phyloP scores from a whole-genome alignment of 2,797 vertebrate genomes.

The Paguma larvata region DNA sequence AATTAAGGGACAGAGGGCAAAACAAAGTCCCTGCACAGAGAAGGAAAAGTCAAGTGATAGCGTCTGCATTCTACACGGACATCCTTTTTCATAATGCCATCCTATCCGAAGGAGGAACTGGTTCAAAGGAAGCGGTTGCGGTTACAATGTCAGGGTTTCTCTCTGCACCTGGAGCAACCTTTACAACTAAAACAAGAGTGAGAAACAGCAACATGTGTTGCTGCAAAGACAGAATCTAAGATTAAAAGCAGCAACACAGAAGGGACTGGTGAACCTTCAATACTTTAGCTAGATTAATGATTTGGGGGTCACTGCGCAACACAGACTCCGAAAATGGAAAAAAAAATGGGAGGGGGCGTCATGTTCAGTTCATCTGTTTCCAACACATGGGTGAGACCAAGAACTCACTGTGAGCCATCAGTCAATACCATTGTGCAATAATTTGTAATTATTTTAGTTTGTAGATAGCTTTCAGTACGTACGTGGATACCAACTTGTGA shows the following conservation, averaged over 20 bases:
- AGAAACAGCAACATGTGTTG: neutral
- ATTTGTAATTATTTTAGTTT: neutral
- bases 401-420: neutral
- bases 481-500: neutral
- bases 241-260: neutral
- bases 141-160: neutral
- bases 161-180: neutral
- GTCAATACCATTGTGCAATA: neutral
- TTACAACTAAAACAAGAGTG: neutral
- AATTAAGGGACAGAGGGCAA: neutral
- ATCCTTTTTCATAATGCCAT: constrained; percentile 13
- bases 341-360: neutral
- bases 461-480: neutral
- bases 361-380: neutral
- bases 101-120: neutral
- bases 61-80: neutral
- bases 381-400: neutral
- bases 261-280: neutral
- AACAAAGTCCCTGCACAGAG: neutral
- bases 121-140: neutral
- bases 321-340: neutral
- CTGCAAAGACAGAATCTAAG: neutral
- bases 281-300: neutral
- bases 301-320: neutral
- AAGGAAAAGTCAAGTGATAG: neutral